A percentile compares a stretch with the other conserved stretches of the same genome.
These are phyloP conservation scores for Telmatochromis brachygnathus DNA, from an alignment of 2,113 vertebrate genomes.

Conservation along the genomic window DNA sequence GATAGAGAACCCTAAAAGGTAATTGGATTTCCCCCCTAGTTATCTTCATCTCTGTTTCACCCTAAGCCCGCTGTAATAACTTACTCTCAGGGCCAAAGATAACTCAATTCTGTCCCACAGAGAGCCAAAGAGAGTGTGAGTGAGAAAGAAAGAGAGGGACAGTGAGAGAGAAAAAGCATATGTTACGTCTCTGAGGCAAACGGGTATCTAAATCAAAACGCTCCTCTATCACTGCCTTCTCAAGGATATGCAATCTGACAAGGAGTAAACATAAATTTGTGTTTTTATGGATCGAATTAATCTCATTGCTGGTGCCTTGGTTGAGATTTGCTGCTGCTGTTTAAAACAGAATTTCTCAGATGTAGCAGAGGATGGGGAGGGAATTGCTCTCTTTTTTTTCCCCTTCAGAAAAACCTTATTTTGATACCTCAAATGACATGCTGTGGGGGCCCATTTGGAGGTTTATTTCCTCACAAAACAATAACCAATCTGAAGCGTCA, in stretches of 20 bases:
- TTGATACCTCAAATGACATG: neutral
- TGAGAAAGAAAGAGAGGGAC: neutral
- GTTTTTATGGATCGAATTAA: slow-evolving; percentile 91
- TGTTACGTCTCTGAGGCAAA: slow-evolving; percentile 91
- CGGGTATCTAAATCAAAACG: slow-evolving; percentile 87
- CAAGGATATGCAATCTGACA: slow-evolving; percentile 90
- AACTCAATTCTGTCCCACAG: slow-evolving; percentile 89
- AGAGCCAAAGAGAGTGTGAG: slow-evolving; percentile 11
- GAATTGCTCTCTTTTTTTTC: neutral
- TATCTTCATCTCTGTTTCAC: slow-evolving; percentile 99
- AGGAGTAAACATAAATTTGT: slow-evolving; percentile 88
- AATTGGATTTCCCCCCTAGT: slow-evolving; percentile 99
- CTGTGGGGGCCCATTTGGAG: neutral
- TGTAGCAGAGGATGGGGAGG: neutral
- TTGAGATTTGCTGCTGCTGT: neutral
- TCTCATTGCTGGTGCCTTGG: slow-evolving; percentile 66
- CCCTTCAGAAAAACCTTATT: neutral
- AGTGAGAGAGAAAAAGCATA: slow-evolving; percentile 73
- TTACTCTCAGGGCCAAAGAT: slow-evolving; percentile 93
- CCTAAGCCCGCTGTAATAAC: slow-evolving; percentile 89
- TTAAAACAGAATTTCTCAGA: neutral
- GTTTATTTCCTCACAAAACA: neutral
- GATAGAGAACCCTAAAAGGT: slow-evolving; percentile 99
- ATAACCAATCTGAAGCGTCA: neutral
- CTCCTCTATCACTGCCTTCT: slow-evolving; percentile 82